Base-by-base conservation (phyloP, 2,797 vertebrate genomes). In the Chelmon rostratus region DNA sequence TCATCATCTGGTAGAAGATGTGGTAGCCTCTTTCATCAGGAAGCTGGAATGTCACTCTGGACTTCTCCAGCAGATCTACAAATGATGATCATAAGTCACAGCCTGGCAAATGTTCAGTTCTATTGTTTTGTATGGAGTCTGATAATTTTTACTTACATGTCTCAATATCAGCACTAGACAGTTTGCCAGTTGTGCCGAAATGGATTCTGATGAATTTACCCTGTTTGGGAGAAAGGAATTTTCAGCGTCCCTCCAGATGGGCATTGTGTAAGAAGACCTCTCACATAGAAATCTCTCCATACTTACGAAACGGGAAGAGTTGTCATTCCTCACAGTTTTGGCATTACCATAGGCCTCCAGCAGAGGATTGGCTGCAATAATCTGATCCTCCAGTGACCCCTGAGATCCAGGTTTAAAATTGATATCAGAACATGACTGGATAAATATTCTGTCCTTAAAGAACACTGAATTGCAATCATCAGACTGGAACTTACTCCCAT, bases 251-350 rank as follows among this genome's bases (percentile, higher is more conserved):
- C 18, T 42, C 3, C 15, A 64, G 8, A 35, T 42, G 5, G 3
- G 1, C 0, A 21, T 28, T 44, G 6, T 52, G 0, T 19, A 7
- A 33, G 15, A 35, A 13, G 3, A 65, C 23, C 5, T 19, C 25
- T 42, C 19, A 2, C 19, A 2, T 21, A 44, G 18, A 65, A 69
- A 59, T 70, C n/a, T n/a, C n/a, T 62, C 15, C 28, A 76, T 75
- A 95, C 94, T 94, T 88, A 96, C 97, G 50, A 98, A 97, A 76
- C 97, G 96, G 19, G 97, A 97, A 16, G 97, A 98, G 93, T 98
- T 98, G 95, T 97, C 97, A 10, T 97, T 97, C 88, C 97, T 97
- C 92, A 97, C 95, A 0, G 97, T 97, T 93, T 97, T 97, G 92
- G 97, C 97, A 0, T 97, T 97, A 88, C 96, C 96, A 57, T 97